Base-by-base conservation (phyloP, 1,140 invertebrate genomes). In the Solen grandis region DNA sequence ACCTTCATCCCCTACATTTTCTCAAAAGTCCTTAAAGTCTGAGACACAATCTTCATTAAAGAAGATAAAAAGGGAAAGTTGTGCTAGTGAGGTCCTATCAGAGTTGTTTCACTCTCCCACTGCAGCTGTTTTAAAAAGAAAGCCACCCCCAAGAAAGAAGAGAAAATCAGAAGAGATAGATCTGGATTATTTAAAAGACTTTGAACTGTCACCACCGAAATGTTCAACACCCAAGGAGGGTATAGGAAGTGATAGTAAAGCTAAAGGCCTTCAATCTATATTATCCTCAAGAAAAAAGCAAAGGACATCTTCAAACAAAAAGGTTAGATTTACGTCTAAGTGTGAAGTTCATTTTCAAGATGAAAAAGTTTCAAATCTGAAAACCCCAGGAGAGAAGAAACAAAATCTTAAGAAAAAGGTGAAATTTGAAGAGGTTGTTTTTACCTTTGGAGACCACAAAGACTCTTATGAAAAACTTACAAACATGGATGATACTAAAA, bases 41-140 rank as follows among this genome's bases (percentile, higher is more conserved):
- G n/a, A n/a, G n/a, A n/a, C n/a, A n/a, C n/a, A n/a, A n/a, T n/a
- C n/a, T n/a, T n/a, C n/a, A n/a, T n/a, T n/a, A n/a, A n/a, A n/a
- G 1, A 25, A 33, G 27, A 16, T 2, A 46, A 33, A 19, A 46
- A 8, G 19, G 41, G 41, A 10, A 27, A 68, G 54, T 60, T 55
- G 63, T 13, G 62, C 86, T 5, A 68, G 52, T 70, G 83, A 87
- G 31, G 72, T 80, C 8, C 52, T 87, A 22, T 84, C 86, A 16
- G 86, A 87, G 38, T 86, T 87, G 60, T 87, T 87, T 83, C 82
- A 84, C 46, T 82, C 81, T 33, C 86, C 86, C 31, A 66, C 82
- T 41, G 80, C 72, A 25, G 69, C 82, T 16, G 81, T 78, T 5
- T 68, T 74, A 22, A 81, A 65, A 55, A 63, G 84, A 38, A 75